Conservation (phyloP, 2,888 invertebrate genomes). For the Helleia helle region DNA sequence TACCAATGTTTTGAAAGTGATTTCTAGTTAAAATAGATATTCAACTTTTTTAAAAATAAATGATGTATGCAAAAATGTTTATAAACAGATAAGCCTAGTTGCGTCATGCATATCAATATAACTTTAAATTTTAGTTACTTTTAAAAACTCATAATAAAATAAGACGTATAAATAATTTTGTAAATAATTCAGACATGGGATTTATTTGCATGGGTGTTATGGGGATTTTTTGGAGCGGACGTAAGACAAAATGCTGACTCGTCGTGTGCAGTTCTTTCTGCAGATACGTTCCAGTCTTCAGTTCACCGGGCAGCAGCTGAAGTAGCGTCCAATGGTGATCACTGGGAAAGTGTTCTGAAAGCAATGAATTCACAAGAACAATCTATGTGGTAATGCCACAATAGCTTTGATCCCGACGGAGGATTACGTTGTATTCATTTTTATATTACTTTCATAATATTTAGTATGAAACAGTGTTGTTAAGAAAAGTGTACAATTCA, state of each 20-base stretch:
- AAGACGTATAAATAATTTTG: too few relatives aligned
- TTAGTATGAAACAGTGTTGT: constrained; percentile 25
- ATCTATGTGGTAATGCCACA: constrained; percentile 72
- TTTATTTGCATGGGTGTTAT: constrained; percentile 7
- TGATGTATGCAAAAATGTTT: too few relatives aligned
- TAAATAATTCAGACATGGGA: not conserved
- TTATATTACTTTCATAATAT: constrained; percentile 38
- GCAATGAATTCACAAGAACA: constrained; percentile 68
- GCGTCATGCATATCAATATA: too few relatives aligned
- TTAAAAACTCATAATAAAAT: too few relatives aligned
- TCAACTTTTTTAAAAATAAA: too few relatives aligned
- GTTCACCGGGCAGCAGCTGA: constrained; percentile 72
- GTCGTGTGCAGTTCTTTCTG: constrained; percentile 72
- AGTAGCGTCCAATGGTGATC: constrained; percentile 78
- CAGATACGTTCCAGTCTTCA: constrained; percentile 62
- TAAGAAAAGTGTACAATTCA: not conserved
- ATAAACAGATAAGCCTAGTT: too few relatives aligned
- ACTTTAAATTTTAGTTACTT: too few relatives aligned
- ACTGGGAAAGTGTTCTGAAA: constrained; percentile 78
- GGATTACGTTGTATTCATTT: constrained; percentile 64
- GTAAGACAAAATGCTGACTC: constrained; percentile 53
- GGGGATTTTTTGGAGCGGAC: constrained; percentile 2
- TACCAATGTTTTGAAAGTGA: too few relatives aligned
- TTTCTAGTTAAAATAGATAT: too few relatives aligned
- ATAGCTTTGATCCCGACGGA: constrained; percentile 38